Evolutionary conservation across 2,113 vertebrate species (phyloP).

Genomic region (Oreochromis niloticus): DNA sequence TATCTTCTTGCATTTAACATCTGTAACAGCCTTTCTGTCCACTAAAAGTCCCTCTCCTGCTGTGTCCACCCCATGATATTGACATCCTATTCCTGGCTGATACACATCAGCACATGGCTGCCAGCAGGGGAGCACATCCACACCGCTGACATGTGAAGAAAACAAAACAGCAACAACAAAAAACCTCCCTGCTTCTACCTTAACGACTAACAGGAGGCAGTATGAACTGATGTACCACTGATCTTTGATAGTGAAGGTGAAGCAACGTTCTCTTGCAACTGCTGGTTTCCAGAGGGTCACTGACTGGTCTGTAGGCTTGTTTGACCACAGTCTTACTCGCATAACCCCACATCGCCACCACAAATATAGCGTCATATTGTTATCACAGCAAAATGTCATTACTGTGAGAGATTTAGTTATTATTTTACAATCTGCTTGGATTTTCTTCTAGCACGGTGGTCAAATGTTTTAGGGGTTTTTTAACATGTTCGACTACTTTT

Average conservation of each 20-base stretch:
- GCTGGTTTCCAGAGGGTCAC: neutral
- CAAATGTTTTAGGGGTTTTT: neutral
- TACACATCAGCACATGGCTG: slow-evolving; percentile 31
- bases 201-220: neutral
- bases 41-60: slow-evolving; percentile 4
- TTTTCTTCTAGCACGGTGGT: neutral
- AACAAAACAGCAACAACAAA: neutral
- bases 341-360: neutral
- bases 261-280: neutral
- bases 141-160: slow-evolving; percentile 47
- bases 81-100: slow-evolving; percentile 21
- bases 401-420: neutral
- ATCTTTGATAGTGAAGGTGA: neutral
- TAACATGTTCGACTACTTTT: neutral
- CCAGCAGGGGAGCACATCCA: slow-evolving; percentile 50
- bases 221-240: neutral
- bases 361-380: fast-evolving
- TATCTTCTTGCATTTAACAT: slow-evolving; percentile 20
- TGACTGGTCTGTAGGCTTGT: neutral
- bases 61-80: slow-evolving; percentile 30
- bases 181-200: neutral
- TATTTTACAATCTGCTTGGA: neutral
- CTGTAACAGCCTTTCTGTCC: slow-evolving; percentile 2
- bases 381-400: neutral
- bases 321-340: neutral